Percentiles rank a stretch among this genome's conserved stretches.
Conservation (phyloP, 2,797 vertebrate genomes). For the Hapalemur alaotrensis region DNA sequence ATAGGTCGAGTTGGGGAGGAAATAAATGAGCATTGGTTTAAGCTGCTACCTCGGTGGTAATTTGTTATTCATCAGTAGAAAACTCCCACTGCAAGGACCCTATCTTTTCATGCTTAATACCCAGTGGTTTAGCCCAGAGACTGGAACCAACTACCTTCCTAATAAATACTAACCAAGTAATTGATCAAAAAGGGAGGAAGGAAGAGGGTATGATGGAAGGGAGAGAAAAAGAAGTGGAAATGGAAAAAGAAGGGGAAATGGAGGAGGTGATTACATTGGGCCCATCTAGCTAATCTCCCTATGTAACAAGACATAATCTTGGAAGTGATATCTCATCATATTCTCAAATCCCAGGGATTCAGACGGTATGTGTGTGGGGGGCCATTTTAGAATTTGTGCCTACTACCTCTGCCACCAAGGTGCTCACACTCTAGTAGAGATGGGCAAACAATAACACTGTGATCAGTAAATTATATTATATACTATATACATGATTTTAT, state of each 20-base stretch:
- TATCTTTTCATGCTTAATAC: neutral
- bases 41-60: neutral
- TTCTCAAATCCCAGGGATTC: neutral
- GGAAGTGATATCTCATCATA: neutral
- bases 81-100: neutral
- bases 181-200: neutral
- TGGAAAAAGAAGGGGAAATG: neutral
- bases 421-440: neutral
- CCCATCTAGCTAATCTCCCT: neutral
- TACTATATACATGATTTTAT: too few relatives aligned
- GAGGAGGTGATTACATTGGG: neutral
- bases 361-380: neutral
- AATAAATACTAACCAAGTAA: neutral
- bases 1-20: neutral
- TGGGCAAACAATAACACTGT: neutral
- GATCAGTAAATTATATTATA: neutral
- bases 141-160: neutral
- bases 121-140: neutral
- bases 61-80: slow-evolving; percentile 5
- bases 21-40: neutral
- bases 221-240: neutral
- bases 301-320: neutral
- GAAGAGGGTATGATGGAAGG: neutral
- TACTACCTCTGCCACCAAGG: neutral
- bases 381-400: neutral